Evolutionary conservation across 2,113 vertebrate species (phyloP), one percentile per base, ranked within the genome.

Genomic region (Rallus limicola): DNA sequence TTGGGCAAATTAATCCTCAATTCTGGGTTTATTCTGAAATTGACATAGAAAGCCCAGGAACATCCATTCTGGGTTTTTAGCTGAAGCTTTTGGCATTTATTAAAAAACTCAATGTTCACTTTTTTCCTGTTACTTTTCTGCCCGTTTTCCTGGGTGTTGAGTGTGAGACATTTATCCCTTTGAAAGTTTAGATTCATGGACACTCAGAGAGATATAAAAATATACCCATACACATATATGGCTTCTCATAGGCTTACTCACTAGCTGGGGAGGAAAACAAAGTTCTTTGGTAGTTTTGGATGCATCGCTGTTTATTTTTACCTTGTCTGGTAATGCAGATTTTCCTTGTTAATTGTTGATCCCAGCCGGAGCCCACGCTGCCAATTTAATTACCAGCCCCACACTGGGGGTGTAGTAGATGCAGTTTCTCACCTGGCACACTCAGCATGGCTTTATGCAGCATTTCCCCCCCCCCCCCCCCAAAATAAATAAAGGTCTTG

Each of bases 281-380:
- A 92, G 87, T 25, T 44, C 82, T 56, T 59, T 25, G 38, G n/a
- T 67, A 63, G 69, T 34, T 89, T 82, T 92, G 69, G 69, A 75
- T 86, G 77, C 62, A 36, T 75, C 36, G 86, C 79, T 86, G 62
- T 90, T 97, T 93, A 94, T 92, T 96, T 96, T 93, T 91, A 92
- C 33, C 42, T 58, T 89, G 83, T 89, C 91, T 95, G 86, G 65
- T 95, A 89, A 75, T 44, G 91, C 93, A 91, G 83, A 78, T 75
- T 79, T 76, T 78, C 85, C 52, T 29, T 4, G 1, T 42, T 88
- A 90, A 90, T 82, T 82, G 64, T 60, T 20, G 2, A 53, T 82
- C 70, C 65, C 53, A 36, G 69, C 14, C 81, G 55, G 71, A 84
- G 65, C 65, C 84, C 82, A 68, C 0, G 0, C 65, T 84, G 60